Base-by-base conservation (phyloP, 2,113 vertebrate species). In the Myotis lucifugus region DNA sequence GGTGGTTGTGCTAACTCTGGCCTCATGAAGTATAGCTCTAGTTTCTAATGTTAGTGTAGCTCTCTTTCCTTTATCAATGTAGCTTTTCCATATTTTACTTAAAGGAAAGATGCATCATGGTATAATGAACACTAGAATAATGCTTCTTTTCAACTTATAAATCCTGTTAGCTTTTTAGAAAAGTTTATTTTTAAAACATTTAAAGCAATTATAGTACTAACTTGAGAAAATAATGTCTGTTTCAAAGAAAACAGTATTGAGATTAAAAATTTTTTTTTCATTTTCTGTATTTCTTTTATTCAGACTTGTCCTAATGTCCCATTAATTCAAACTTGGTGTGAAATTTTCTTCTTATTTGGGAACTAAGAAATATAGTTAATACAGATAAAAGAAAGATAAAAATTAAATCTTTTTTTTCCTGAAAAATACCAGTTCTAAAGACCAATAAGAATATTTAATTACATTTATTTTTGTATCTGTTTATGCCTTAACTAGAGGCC, bases 351-450 rank as follows among this genome's bases (percentile, higher is more conserved):
- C 19, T 82, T 83, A 77, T 78, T 85, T 91, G 25, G 10, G 27
- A 76, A 50, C 42, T 91, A 67, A 81, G 64, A 82, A 50, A 84
- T 90, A 61, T 12, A 73, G n/a, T 89, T 90, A 95, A 64, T 79
- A 56, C 15, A 85, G 34, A 73, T 95, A 48, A 3, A 81, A 12
- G 27, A 15, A 91, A 78, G 34, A 89, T 14, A 94, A 76, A 95
- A 91, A 93, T 76, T 73, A 72, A 93, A 70, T 87, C 3, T 91
- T 78, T 92, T 9, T 88, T 83, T 2, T 81, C 59, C 15, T 74
- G 25, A 64, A 64, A 87, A 90, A 61, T 69, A 32, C 27, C 15
- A 86, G 18, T 91, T 84, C 83, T 89, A 78, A 52, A 85, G 32
- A 52, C 54, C 13, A 78, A 4, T 8, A 91, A 69, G 66, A 93